Evolutionary conservation across 1,140 invertebrate genomes (phyloP).

Genomic region (Sitophilus oryzae): DNA sequence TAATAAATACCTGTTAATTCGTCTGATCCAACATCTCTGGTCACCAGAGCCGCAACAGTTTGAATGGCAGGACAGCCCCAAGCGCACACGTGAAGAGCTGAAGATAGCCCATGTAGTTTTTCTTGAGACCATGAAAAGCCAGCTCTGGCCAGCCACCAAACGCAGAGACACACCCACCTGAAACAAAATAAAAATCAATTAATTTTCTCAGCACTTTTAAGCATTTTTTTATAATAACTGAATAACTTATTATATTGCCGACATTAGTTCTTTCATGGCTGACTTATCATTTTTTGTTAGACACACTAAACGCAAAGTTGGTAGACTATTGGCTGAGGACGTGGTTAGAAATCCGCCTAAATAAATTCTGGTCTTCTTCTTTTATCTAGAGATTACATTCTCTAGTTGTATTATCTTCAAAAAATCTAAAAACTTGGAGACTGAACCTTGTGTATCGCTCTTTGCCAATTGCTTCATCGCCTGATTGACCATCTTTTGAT

Average conservation of each 20-base stretch:
- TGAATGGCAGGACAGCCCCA: constrained; percentile 83
- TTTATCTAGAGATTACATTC: too few species aligned
- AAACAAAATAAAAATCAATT: constrained; percentile 56
- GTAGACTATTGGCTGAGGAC: too few species aligned
- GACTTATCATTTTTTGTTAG: too few species aligned
- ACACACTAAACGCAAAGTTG: too few species aligned
- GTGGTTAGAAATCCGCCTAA: too few species aligned
- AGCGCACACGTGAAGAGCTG: constrained; percentile 68
- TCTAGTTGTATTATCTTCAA: too few species aligned
- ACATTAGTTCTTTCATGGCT: too few species aligned
- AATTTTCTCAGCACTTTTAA: constrained; percentile 76
- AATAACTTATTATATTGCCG: background rate
- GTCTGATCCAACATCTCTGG: constrained; percentile 76
- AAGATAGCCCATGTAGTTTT: constrained; percentile 41
- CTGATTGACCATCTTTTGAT: too few species aligned
- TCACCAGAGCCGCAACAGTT: constrained; percentile 81
- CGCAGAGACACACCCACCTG: constrained; percentile 57
- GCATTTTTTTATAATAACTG: background rate
- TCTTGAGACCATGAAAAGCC: constrained; percentile 39
- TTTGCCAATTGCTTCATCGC: too few species aligned
- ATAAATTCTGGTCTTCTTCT: too few species aligned
- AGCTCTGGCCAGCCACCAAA: constrained; percentile 47
- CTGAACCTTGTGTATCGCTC: too few species aligned
- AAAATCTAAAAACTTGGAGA: too few species aligned
- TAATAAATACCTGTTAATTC: constrained; percentile 67